Evolutionary conservation across 2,888 invertebrate species (phyloP), one percentile per base, ranked within the genome.

Genomic region (Lutraria lutraria): DNA sequence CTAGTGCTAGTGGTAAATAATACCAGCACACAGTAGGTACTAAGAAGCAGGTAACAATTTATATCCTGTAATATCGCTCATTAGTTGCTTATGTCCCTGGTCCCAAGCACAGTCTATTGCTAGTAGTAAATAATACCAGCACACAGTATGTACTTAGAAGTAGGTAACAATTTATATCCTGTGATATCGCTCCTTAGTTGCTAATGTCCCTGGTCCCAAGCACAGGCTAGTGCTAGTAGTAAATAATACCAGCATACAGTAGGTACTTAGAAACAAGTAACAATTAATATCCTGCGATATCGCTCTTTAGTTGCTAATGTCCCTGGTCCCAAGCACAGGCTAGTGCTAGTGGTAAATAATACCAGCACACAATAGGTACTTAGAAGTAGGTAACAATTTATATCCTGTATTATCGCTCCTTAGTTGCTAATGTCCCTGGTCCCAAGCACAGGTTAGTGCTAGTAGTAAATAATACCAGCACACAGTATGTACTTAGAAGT

Each of bases 151-250:
- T 68, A 68, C 63, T n/a, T 25, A 25, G 63, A 68, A 68, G 63
- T 68, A 68, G 63, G 63, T 68, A 68, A 68, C 63, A 68, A 4
- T 25, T 25, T 68, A n/a, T 68, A 25, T 25, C 25, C 63, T n/a
- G n/a, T 68, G 6, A n/a, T 60, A 21, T n/a, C 63, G n/a, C n/a
- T 68, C 25, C n/a, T 25, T 68, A 25, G 63, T n/a, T n/a, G n/a
- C n/a, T n/a, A n/a, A n/a, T n/a, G n/a, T 68, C 63, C 63, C 63
- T 68, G 63, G 63, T 68, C 63, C 63, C 63, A 68, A 68, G 63
- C 63, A 68, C 63, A 68, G 63, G 12, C 63, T 68, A 68, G 60
- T 60, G 60, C 60, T 60, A 60, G 63, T 68, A 25, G 25, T n/a
- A n/a, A 68, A 68, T 68, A 68, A n/a, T n/a, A 68, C 63, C 63